Evolutionary conservation across 1,140 invertebrate genomes (phyloP).

Genomic region (Zaprionus nigranus): DNA sequence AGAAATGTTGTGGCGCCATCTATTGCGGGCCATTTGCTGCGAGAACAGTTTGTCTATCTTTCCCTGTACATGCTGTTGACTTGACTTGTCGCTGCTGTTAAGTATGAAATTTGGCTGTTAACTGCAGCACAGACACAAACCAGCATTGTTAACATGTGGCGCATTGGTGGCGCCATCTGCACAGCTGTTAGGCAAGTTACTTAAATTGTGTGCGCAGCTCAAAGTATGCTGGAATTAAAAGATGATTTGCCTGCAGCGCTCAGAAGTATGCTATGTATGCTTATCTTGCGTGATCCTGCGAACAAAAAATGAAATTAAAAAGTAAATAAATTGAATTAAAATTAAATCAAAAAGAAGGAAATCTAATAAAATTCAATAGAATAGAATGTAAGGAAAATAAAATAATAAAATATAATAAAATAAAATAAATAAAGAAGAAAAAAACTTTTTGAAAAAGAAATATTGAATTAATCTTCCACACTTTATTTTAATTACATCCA

Average conservation of each 20-base stretch:
- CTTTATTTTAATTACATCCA: neutral
- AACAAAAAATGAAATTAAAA: neutral
- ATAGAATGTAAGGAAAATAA: no score
- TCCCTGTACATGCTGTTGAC: neutral
- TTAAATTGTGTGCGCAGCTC: slow-evolving; percentile 33
- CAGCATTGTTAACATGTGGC: neutral
- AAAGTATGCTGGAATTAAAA: slow-evolving; percentile 17
- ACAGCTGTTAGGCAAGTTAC: neutral
- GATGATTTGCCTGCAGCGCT: neutral
- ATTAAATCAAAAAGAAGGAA: neutral
- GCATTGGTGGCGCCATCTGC: slow-evolving; percentile 28
- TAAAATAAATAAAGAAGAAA: no score
- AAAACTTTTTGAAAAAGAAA: no score
- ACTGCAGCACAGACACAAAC: neutral
- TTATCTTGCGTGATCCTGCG: neutral
- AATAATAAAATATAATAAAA: no score
- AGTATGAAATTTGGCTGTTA: neutral
- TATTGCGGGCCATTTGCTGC: slow-evolving; percentile 4
- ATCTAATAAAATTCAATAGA: neutral
- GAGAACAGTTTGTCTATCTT: neutral
- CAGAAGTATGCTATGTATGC: neutral
- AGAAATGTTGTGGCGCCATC: slow-evolving; percentile 15
- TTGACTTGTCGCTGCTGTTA: neutral
- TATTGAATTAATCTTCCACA: neutral
- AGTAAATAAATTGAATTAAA: neutral